Evolutionary conservation across 2,113 vertebrate species (phyloP), one percentile per base, ranked within the genome.

Genomic region (Alligator mississippiensis): DNA sequence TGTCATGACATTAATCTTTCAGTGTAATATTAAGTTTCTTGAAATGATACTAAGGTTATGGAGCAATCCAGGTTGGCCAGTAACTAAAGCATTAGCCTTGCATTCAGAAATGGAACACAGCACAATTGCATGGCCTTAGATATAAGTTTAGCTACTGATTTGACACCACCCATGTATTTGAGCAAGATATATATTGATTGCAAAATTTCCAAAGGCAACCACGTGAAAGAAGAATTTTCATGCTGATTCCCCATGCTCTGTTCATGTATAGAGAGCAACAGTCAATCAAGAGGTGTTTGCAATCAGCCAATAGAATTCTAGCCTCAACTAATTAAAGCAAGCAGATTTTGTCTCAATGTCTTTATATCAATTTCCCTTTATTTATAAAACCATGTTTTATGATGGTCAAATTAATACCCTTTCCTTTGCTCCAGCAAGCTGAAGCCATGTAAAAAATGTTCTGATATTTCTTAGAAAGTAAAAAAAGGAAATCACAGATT

Each of bases 401-500:
- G 92, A 88, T 88, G 54, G 54, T 82, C 76, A 80, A 54, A 83
- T 25, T 87, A 93, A 94, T 92, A 79, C 17, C 64, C 82, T 79
- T 87, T 95, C 84, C 5, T 80, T 90, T 88, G 78, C 76, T 96
- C 54, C 17, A 2, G 10, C 14, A 54, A 82, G 28, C 79, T 84
- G 89, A 96, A 96, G 82, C 87, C 72, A 91, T 64, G 78, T 76
- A 92, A 94, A 94, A 91, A 84, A n/a, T 55, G 68, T 9, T 64
- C 63, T 89, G 30, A 21, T 92, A 80, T 90, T 95, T 91, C 90
- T 96, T 94, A 95, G 91, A 92, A 94, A 95, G 62, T 77, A 57
- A 62, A 47, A 47, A 70, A 79, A 96, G 91, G 88, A 97, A 97
- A 96, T 87, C 75, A 15, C 95, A 95, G 93, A 96, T 92, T 95